Conservation (phyloP, 2,888 invertebrate species). For the Lobophora halterata region DNA sequence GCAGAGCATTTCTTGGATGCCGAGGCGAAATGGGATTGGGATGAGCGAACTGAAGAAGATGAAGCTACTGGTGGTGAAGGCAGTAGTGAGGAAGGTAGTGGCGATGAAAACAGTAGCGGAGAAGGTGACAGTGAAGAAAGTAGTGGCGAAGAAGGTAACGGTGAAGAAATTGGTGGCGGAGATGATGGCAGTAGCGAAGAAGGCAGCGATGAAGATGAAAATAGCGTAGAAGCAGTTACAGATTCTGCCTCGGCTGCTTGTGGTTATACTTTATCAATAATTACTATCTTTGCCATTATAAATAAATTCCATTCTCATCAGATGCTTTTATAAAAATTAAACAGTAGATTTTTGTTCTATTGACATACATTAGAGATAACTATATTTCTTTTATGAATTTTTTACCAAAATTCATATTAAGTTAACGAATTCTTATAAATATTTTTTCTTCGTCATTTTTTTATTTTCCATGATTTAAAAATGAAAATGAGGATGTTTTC, state of each 20-base stretch:
- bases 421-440: background rate
- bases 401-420: conserved; percentile 21
- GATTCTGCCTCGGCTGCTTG: conserved; percentile 55
- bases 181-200: conserved; percentile 17
- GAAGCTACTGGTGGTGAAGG: conserved; percentile 16
- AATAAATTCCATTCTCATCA: conserved; percentile 47
- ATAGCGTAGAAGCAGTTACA: conserved; percentile 24
- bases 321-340: conserved; percentile 45
- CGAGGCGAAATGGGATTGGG: conserved; percentile 47
- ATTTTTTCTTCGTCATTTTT: background rate
- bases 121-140: conserved; percentile 20
- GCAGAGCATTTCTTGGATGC: conserved; percentile 56
- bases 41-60: conserved; percentile 40
- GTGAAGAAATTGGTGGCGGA: conserved; percentile 21
- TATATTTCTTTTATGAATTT: conserved; percentile 25
- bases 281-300: conserved; percentile 49
- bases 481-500: no score
- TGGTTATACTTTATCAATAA: conserved; percentile 57
- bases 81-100: conserved; percentile 18
- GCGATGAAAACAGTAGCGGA: conserved; percentile 14
- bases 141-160: conserved; percentile 22
- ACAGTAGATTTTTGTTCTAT: conserved; percentile 34
- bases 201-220: conserved; percentile 23
- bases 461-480: background rate
- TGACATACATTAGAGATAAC: conserved; percentile 16